Evolutionary conservation across 2,113 vertebrate genomes (phyloP), one percentile per base, ranked within the genome.

Genomic region (Burhinus bistriatus): DNA sequence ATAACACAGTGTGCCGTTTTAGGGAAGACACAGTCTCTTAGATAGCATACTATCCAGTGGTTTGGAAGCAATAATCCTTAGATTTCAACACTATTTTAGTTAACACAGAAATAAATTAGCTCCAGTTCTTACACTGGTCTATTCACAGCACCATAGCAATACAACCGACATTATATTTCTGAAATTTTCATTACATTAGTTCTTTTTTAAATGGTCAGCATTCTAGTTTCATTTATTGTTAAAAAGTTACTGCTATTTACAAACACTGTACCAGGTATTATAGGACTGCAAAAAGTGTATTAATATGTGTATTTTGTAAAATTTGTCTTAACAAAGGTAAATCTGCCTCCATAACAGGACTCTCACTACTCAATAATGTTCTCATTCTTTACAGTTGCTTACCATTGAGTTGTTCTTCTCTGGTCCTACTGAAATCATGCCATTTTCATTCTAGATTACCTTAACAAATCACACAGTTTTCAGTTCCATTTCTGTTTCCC

Each of bases 31-130:
- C 13, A 51, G 12, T 34, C 16, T 61, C 40, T 88, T 47, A 64
- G 20, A 70, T 7, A 54, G 0, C 0, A 0, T 7, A 47, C 29
- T 66, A 66, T 15, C 30, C 76, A 40, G n/a, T 42, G 15, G 12
- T 77, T 77, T 81, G 55, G 15, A 92, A 75, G n/a, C 12, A 90
- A 38, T 25, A 86, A 51, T 73, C 38, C 45, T 80, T 38, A 55
- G 32, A 47, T 75, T 90, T 72, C n/a, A 90, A 18, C 18, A 45
- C 4, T 45, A 5, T 62, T 83, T 91, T 49, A 49, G 15, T 61
- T 65, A 89, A 69, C 6, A 27, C 9, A 77, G 20, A 77, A 62
- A 83, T 61, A 0, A 77, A 45, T 65, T 65, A 25, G 2, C 23
- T 92, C 27, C 22, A 12, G 20, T 52, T 52, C 22, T 83, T 36